phyloP scores from a whole-genome alignment of 2,888 invertebrate genomes.

The Drosophila stalkeri region DNA sequence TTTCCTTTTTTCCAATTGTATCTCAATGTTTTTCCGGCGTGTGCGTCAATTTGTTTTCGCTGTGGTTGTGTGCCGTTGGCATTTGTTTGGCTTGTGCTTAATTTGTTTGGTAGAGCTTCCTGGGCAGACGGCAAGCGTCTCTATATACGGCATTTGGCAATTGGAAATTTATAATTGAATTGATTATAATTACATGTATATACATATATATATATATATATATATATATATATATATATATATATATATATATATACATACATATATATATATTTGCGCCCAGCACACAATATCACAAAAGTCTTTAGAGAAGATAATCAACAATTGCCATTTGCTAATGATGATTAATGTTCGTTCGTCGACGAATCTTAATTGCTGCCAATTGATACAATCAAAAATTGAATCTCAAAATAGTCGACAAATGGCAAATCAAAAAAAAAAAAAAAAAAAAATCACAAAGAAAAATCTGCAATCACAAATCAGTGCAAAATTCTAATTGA shows the following conservation, averaged over 20 bases:
- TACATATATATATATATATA: neutral
- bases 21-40: constrained; percentile 25
- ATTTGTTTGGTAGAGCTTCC: constrained; percentile 45
- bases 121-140: constrained; percentile 20
- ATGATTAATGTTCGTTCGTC: constrained; percentile 36
- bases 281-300: neutral
- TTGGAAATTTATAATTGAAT: constrained; percentile 49
- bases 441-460: neutral
- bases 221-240: neutral
- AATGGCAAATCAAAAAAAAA: constrained; percentile 7
- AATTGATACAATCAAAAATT: constrained; percentile 46
- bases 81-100: constrained; percentile 51
- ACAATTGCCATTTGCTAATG: constrained; percentile 5
- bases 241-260: neutral
- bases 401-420: constrained; percentile 12
- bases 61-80: constrained; percentile 19
- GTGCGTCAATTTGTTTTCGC: constrained; percentile 43
- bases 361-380: constrained; percentile 52
- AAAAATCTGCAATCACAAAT: constrained; percentile 26
- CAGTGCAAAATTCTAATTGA: constrained; percentile 34
- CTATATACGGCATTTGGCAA: constrained; percentile 8
- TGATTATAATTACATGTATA: constrained; percentile 32
- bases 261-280: neutral
- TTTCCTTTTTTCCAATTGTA: constrained; percentile 39
- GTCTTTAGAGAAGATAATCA: neutral